These are phyloP conservation scores for Loripinus fragilis DNA, from an alignment of 2,888 invertebrate species.

Conservation along the genomic window DNA sequence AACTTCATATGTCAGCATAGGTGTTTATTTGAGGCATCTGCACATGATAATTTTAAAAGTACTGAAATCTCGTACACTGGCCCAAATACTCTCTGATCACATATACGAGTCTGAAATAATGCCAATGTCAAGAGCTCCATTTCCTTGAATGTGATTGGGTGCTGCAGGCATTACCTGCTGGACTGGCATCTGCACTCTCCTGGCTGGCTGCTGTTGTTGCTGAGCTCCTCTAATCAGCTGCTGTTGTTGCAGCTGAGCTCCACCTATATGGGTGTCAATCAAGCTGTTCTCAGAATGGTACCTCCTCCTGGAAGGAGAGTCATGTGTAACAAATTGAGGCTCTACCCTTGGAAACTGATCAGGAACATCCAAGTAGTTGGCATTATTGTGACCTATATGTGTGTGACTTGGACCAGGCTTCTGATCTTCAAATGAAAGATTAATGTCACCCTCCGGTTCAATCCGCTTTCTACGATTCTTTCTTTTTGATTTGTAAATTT, in stretches of 20 bases:
- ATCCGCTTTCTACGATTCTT: conserved; percentile 34
- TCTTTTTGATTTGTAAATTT: background rate
- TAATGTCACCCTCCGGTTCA: conserved; percentile 56
- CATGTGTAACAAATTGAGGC: conserved; percentile 18
- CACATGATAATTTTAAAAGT: too few species aligned
- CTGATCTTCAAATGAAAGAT: conserved; percentile 47
- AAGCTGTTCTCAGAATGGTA: conserved; percentile 44
- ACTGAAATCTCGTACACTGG: too few species aligned
- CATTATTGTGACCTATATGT: conserved; percentile 39
- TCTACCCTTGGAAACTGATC: conserved; percentile 10
- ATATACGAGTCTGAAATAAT: conserved; percentile 56
- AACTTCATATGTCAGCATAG: too few species aligned
- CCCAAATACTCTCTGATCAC: too few species aligned
- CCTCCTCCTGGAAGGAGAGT: background rate
- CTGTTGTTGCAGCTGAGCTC: conserved; percentile 22
- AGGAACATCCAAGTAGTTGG: conserved; percentile 16
- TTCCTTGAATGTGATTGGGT: conserved; percentile 1
- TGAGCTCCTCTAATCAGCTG: conserved; percentile 10
- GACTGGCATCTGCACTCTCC: conserved; percentile 26
- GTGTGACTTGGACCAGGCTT: conserved; percentile 26
- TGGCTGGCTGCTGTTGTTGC: conserved; percentile 17
- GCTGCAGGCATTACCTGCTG: conserved; percentile 25
- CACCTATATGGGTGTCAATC: conserved; percentile 42
- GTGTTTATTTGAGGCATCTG: too few species aligned
- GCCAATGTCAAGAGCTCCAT: conserved; percentile 46